Conservation (phyloP, 2,888 invertebrate species). For the Elysia crispata region DNA sequence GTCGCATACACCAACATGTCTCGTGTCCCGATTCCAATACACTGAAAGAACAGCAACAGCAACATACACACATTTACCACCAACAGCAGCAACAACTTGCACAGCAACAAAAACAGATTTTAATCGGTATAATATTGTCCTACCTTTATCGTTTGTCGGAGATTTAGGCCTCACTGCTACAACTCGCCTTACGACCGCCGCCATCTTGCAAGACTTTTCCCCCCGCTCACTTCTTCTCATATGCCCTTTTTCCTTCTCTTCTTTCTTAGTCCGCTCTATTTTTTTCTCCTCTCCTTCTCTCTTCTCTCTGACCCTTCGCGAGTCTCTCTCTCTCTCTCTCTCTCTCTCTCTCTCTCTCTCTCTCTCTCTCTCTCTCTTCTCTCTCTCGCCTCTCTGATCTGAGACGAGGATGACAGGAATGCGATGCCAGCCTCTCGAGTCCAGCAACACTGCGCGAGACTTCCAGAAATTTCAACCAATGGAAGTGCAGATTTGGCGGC, state of each 20-base stretch:
- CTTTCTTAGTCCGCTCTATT: background rate
- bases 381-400: background rate
- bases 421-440: background rate
- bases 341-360: slow-evolving; percentile 1
- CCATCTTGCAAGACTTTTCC: slow-evolving; percentile 31
- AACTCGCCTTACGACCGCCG: slow-evolving; percentile 38
- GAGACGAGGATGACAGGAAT: background rate
- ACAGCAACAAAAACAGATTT: slow-evolving; percentile 21
- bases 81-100: no score
- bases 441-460: no score
- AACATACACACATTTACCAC: no score
- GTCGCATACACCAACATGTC: background rate
- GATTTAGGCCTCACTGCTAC: slow-evolving; percentile 38
- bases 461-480: no score
- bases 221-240: background rate
- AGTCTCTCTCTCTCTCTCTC: background rate
- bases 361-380: slow-evolving; percentile 21
- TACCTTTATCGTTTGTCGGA: slow-evolving; percentile 43
- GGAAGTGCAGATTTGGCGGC: no score
- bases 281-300: slow-evolving; percentile 14
- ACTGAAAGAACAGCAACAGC: no score
- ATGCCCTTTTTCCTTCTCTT: slow-evolving; percentile 10
- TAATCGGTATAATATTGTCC: slow-evolving; percentile 5
- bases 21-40: no score
- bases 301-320: background rate